Conservation (phyloP, 2,888 invertebrate species). For the Eupithecia tripunctaria region DNA sequence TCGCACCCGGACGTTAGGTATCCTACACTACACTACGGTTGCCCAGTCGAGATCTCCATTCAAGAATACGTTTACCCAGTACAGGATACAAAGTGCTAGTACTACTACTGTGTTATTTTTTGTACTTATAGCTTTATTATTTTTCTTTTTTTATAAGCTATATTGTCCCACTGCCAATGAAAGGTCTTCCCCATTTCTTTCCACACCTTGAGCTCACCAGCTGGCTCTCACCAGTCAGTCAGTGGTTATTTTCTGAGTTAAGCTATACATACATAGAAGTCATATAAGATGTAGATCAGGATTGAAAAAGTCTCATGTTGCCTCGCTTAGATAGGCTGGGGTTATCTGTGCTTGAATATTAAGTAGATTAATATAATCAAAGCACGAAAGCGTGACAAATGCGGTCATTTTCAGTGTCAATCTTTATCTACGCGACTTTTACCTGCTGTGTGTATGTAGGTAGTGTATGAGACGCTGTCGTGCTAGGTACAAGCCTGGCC, state of each 20-base stretch:
- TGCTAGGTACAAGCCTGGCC: constrained; percentile 69
- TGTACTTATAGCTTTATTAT: not conserved
- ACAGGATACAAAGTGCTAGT: not conserved
- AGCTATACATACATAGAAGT: not conserved
- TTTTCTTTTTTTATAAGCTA: not conserved
- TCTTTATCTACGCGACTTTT: constrained; percentile 7
- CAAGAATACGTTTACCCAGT: not conserved
- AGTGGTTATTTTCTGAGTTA: not conserved
- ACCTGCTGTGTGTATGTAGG: constrained; percentile 78
- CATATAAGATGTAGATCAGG: not conserved
- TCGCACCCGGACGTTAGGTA: not conserved
- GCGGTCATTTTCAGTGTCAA: not conserved
- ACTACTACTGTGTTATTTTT: not conserved
- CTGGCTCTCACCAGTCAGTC: not conserved
- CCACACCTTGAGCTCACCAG: not conserved
- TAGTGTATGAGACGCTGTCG: constrained; percentile 68
- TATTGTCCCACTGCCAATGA: not conserved
- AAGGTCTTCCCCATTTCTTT: not conserved
- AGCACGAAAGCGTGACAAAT: not conserved
- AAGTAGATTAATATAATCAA: not conserved
- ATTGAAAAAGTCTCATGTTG: not conserved
- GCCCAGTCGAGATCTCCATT: not conserved
- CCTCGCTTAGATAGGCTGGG: not conserved
- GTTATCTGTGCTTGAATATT: no score
- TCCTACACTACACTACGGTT: not conserved